phyloP scores from a whole-genome alignment of 2,797 vertebrate genomes.

The Pseudochaenichthys georgianus region DNA sequence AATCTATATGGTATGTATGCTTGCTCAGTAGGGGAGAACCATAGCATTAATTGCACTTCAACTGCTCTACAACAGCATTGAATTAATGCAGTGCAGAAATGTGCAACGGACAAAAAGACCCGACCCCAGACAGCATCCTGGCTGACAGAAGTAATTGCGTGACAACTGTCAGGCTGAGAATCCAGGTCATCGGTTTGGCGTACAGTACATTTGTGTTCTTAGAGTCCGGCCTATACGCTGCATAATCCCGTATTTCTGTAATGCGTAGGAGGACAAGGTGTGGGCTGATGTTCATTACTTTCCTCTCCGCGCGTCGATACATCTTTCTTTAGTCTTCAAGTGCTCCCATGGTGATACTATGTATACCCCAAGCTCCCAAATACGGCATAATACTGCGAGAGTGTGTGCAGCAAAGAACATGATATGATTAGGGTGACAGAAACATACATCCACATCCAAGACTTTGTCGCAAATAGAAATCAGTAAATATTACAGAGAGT shows the following conservation, averaged over 20 bases:
- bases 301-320: conserved; percentile 63
- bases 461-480: conserved; percentile 51
- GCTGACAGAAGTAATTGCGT: conserved; percentile 60
- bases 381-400: conserved; percentile 47
- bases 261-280: conserved; percentile 78
- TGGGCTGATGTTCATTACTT: conserved; percentile 80
- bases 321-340: conserved; percentile 65
- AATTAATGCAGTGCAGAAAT: conserved; percentile 34
- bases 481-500: conserved; percentile 50
- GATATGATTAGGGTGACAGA: conserved; percentile 63
- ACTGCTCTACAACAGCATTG: too few relatives aligned
- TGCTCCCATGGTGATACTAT: conserved; percentile 66
- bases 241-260: conserved; percentile 62
- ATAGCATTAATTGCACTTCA: too few relatives aligned
- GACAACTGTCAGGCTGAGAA: conserved; percentile 69
- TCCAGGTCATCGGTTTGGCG: conserved; percentile 66
- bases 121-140: conserved; percentile 37
- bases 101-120: conserved; percentile 27
- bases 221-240: conserved; percentile 68
- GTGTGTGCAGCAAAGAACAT: conserved; percentile 39
- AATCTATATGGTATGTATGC: conserved; percentile 5
- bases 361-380: conserved; percentile 69
- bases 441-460: conserved; percentile 53
- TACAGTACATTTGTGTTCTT: conserved; percentile 54
- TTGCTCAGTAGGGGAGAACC: conserved; percentile 3